Evolutionary conservation across 2,888 invertebrate species (phyloP).

Genomic region (Aleiodes alternator): DNA sequence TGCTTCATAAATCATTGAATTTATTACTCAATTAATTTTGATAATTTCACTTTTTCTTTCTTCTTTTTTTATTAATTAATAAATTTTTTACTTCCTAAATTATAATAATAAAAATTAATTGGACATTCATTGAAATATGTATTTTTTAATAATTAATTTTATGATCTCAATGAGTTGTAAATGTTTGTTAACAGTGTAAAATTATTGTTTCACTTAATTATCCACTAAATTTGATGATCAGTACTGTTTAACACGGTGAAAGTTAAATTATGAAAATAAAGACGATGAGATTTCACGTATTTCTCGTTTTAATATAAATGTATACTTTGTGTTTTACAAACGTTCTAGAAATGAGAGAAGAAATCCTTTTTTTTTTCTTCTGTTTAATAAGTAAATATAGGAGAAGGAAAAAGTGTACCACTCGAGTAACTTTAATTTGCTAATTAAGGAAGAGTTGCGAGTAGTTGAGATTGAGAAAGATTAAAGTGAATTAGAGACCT

Average conservation of each 20-base stretch:
- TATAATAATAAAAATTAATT: too few relatives aligned
- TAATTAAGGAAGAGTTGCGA: conserved; percentile 40
- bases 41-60: too few relatives aligned
- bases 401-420: conserved; percentile 24
- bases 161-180: conserved; percentile 8
- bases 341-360: conserved; percentile 19
- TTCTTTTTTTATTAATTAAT: too few relatives aligned
- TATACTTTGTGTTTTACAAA: conserved; percentile 13
- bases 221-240: conserved; percentile 15
- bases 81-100: too few relatives aligned
- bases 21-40: too few relatives aligned
- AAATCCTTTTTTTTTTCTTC: too few relatives aligned
- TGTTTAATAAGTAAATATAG: neutral
- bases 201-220: conserved; percentile 44
- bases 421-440: conserved; percentile 22
- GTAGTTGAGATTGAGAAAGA: conserved; percentile 16
- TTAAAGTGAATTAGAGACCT: conserved; percentile 9
- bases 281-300: conserved; percentile 40
- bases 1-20: too few relatives aligned
- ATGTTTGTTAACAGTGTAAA: conserved; percentile 26
- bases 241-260: conserved; percentile 47
- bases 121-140: neutral
- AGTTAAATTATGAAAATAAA: conserved; percentile 52
- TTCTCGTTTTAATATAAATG: conserved; percentile 36
- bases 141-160: neutral